Percentiles rank a stretch among this genome's conserved stretches.
Evolutionary conservation across 2,888 invertebrate species (phyloP).

Genomic region (Strigamia transsilvanica): DNA sequence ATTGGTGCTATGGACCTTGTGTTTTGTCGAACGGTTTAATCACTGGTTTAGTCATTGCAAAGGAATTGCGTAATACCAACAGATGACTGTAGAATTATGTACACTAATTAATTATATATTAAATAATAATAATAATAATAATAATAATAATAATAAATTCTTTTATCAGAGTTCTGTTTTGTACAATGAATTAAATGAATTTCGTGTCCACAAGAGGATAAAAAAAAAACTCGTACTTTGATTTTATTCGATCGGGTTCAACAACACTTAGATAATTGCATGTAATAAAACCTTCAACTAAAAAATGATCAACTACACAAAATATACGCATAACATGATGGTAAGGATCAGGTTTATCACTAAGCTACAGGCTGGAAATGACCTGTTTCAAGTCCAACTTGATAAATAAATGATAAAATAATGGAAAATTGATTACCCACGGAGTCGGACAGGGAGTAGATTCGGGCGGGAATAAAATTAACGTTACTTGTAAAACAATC

Average conservation of each 20-base stretch:
- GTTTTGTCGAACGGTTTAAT: conserved; percentile 6
- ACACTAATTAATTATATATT: background rate
- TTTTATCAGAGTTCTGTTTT: background rate
- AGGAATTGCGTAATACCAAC: background rate
- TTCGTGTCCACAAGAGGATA: background rate
- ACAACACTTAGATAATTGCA: conserved; percentile 5
- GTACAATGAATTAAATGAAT: background rate
- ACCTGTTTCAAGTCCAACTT: background rate
- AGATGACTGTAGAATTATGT: background rate
- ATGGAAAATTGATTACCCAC: too few relatives aligned
- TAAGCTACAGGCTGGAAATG: too few relatives aligned
- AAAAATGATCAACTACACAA: background rate
- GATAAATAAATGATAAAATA: background rate
- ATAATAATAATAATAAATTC: background rate
- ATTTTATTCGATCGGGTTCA: background rate
- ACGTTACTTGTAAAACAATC: too few relatives aligned
- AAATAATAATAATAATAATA: background rate
- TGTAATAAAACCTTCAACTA: background rate
- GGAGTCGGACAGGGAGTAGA: background rate
- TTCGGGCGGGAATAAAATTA: background rate
- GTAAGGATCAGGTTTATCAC: too few relatives aligned
- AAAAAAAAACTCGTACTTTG: background rate
- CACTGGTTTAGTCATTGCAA: conserved; percentile 29
- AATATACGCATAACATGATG: too few relatives aligned
- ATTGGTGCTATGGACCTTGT: background rate